phyloP scores from a whole-genome alignment of 2,113 vertebrate species.

The Ahaetulla prasina region DNA sequence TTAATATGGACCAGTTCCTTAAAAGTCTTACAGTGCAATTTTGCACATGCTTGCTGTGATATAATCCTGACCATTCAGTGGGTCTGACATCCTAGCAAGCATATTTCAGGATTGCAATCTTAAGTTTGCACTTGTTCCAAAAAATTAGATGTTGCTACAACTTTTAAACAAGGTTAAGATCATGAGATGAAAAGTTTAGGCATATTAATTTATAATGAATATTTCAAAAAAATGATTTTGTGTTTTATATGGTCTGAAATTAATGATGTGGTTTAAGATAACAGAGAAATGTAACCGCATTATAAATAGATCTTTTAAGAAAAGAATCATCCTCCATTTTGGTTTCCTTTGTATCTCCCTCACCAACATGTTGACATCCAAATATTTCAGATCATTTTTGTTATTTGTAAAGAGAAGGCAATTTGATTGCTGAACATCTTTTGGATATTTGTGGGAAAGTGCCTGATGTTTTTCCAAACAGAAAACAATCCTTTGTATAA shows the following conservation, averaged over 20 bases:
- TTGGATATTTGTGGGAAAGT: conserved; percentile 76
- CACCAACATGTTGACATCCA: conserved; percentile 48
- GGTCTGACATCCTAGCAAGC: neutral
- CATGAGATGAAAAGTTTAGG: conserved; percentile 80
- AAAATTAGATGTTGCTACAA: conserved; percentile 70
- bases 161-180: conserved; percentile 66
- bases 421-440: conserved; percentile 28
- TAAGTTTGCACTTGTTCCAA: conserved; percentile 82
- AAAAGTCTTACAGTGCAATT: conserved; percentile 49
- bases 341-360: neutral
- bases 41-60: neutral
- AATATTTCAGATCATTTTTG: conserved; percentile 56
- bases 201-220: conserved; percentile 85
- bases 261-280: conserved; percentile 75
- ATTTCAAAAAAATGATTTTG: conserved; percentile 70
- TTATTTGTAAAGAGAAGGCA: conserved; percentile 36
- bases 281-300: conserved; percentile 65
- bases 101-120: neutral
- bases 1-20: conserved; percentile 81
- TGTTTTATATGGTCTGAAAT: conserved; percentile 70
- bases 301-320: conserved; percentile 58
- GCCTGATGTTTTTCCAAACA: conserved; percentile 81
- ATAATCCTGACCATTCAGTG: neutral
- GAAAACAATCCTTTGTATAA: conserved; percentile 85
- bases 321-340: conserved; percentile 42